phyloP scores from a whole-genome alignment of 2,797 vertebrate genomes.

The Ctenopoma multispine region DNA sequence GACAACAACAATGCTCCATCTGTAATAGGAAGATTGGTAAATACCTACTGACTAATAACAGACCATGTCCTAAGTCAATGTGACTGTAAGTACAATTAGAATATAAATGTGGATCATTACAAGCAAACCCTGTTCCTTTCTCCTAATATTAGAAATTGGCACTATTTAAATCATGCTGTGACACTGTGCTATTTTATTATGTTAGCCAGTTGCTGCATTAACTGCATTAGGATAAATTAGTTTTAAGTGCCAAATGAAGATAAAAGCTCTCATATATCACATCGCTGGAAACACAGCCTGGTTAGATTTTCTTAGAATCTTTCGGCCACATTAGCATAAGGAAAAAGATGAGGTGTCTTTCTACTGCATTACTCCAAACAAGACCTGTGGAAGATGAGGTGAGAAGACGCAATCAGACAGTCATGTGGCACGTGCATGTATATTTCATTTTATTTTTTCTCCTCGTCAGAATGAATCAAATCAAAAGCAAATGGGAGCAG shows the following conservation, averaged over 20 bases:
- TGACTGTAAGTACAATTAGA: conserved; percentile 3
- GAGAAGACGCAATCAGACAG: conserved; percentile 20
- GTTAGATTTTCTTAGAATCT: conserved; percentile 51
- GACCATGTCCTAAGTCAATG: conserved; percentile 8
- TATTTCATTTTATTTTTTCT: background rate
- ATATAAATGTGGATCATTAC: conserved; percentile 25
- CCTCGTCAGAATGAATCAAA: conserved; percentile 26
- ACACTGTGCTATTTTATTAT: conserved; percentile 7
- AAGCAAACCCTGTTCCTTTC: background rate
- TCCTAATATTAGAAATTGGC: conserved; percentile 9
- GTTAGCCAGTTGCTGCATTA: conserved; percentile 14
- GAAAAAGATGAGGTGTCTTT: conserved; percentile 37
- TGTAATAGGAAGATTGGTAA: conserved; percentile 2
- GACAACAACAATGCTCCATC: background rate
- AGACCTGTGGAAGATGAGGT: conserved; percentile 11
- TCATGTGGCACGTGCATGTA: background rate
- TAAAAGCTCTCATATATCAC: conserved; percentile 46
- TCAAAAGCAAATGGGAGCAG: conserved; percentile 18
- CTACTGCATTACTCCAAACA: conserved; percentile 15
- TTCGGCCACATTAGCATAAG: conserved; percentile 47
- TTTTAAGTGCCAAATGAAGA: conserved; percentile 21
- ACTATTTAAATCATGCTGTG: conserved; percentile 21
- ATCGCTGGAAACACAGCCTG: conserved; percentile 20
- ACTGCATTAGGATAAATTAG: conserved; percentile 5
- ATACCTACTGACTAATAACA: background rate